Conservation (phyloP, 2,113 vertebrate genomes). For the Rhabdomys dilectus region DNA sequence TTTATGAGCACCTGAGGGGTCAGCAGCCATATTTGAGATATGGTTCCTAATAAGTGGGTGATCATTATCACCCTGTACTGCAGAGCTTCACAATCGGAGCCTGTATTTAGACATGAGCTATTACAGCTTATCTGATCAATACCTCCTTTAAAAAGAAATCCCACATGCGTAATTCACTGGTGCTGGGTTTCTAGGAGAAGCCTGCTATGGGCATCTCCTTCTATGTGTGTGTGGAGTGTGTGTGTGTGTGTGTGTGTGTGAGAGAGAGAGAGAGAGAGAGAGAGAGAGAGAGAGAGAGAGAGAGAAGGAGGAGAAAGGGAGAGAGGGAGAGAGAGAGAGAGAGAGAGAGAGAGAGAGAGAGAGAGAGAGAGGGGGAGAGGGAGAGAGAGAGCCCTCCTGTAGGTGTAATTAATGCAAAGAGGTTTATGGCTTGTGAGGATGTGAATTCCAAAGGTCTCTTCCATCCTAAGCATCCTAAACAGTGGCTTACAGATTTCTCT, state of each 20-base stretch:
- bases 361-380: too few relatives aligned
- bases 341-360: too few relatives aligned
- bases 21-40: slow-evolving; percentile 26
- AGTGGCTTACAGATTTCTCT: background rate
- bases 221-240: background rate
- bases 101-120: slow-evolving; percentile 76
- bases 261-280: too few relatives aligned
- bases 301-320: too few relatives aligned
- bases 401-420: slow-evolving; percentile 59
- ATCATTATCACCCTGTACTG: slow-evolving; percentile 40
- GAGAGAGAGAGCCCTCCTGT: too few relatives aligned
- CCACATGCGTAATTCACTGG: slow-evolving; percentile 76
- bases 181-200: slow-evolving; percentile 70
- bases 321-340: too few relatives aligned
- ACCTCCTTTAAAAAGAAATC: slow-evolving; percentile 81
- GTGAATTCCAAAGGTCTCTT: background rate
- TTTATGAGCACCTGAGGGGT: slow-evolving; percentile 4
- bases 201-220: slow-evolving; percentile 35
- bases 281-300: too few relatives aligned
- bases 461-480: background rate
- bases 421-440: slow-evolving; percentile 32
- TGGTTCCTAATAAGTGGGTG: slow-evolving; percentile 31
- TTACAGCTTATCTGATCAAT: slow-evolving; percentile 83
- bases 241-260: background rate
- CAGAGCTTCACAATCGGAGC: slow-evolving; percentile 69